Conservation (phyloP, 2,797 vertebrate genomes). For the Tangara arthus region DNA sequence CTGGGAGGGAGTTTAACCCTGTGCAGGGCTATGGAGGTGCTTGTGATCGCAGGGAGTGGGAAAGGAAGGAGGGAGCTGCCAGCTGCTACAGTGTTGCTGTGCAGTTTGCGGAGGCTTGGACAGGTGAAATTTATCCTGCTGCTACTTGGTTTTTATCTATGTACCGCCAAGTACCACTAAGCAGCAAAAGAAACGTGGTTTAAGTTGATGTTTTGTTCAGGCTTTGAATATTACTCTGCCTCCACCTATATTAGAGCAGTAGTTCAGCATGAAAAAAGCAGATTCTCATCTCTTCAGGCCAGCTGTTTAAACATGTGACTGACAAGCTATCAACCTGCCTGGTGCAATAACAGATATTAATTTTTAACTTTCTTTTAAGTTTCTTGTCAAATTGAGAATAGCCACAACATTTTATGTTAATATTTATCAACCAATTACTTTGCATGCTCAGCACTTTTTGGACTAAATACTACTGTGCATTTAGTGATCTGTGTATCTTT, state of each 20-base stretch:
- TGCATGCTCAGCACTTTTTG: not conserved
- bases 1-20: not conserved
- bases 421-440: not conserved
- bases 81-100: not conserved
- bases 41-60: not conserved
- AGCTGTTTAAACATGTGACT: not conserved
- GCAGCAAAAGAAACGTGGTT: not conserved
- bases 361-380: not conserved
- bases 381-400: not conserved
- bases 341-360: not conserved
- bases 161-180: not conserved
- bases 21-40: rapidly evolving
- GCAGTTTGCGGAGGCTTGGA: not conserved
- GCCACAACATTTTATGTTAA: not conserved
- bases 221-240: not conserved
- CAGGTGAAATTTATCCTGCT: not conserved
- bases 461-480: not conserved
- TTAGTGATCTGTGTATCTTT: not conserved
- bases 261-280: not conserved
- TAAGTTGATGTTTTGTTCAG: not conserved
- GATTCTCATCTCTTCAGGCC: not conserved
- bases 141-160: not conserved
- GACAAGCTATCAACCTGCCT: not conserved
- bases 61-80: not conserved
- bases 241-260: not conserved